phyloP scores from a whole-genome alignment of 2,888 invertebrate species.

The Sinotaia quadrata region DNA sequence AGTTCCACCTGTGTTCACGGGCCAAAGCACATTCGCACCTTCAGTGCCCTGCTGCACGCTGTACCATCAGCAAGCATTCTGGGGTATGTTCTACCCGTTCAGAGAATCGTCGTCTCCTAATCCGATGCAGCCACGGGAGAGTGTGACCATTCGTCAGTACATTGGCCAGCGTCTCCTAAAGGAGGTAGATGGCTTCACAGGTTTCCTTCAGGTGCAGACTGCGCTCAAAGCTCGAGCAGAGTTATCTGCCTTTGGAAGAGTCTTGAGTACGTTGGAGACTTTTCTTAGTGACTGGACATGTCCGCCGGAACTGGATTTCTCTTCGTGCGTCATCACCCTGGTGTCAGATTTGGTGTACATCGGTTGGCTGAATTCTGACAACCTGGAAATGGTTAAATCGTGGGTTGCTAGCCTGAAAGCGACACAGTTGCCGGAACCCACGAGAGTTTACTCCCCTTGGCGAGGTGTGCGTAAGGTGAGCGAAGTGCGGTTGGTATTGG shows the following conservation, averaged over 20 bases:
- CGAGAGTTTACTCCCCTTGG: background rate
- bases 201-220: conserved; percentile 16
- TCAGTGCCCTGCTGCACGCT: background rate
- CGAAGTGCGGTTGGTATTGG: conserved; percentile 10
- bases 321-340: too few relatives aligned
- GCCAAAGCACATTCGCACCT: conserved; percentile 9
- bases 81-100: conserved; percentile 13
- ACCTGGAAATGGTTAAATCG: background rate
- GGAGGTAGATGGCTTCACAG: conserved; percentile 21
- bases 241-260: too few relatives aligned
- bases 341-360: too few relatives aligned
- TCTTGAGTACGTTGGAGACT: too few relatives aligned
- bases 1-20: conserved; percentile 11
- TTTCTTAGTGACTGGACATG: too few relatives aligned
- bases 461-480: conserved; percentile 12
- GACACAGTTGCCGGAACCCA: background rate
- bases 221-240: too few relatives aligned
- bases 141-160: conserved; percentile 2
- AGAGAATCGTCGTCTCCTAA: background rate
- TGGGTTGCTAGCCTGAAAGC: background rate
- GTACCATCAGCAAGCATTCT: conserved; percentile 5
- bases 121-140: too few relatives aligned
- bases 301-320: too few relatives aligned
- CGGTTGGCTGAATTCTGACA: background rate
- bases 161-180: conserved; percentile 13